phyloP scores from a whole-genome alignment of 2,888 invertebrate species.

The Luffia ferchaultella region DNA sequence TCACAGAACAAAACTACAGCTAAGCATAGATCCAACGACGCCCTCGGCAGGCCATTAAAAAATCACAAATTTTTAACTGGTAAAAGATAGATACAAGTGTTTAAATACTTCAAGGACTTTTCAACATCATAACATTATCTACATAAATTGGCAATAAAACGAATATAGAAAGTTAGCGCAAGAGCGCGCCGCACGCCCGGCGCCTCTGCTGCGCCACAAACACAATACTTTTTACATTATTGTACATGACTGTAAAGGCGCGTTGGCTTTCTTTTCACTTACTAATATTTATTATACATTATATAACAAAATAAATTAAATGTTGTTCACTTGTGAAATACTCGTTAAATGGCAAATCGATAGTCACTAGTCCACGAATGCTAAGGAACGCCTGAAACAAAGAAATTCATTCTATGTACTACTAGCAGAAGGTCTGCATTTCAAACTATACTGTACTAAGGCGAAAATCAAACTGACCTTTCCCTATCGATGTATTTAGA shows the following conservation, averaged over 20 bases:
- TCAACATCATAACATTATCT: constrained; percentile 7
- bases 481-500: constrained; percentile 9
- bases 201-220: neutral
- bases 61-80: constrained; percentile 5
- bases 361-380: constrained; percentile 8
- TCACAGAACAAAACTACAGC: constrained; percentile 53
- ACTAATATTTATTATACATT: constrained; percentile 6
- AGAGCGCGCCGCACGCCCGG: constrained; percentile 8
- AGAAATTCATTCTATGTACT: too few relatives aligned
- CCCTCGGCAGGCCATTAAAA: neutral
- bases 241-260: constrained; percentile 12
- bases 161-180: constrained; percentile 5
- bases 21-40: constrained; percentile 24
- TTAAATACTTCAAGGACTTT: constrained; percentile 4
- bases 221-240: constrained; percentile 16
- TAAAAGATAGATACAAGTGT: constrained; percentile 4
- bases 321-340: neutral
- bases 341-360: neutral
- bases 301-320: constrained; percentile 4
- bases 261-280: neutral
- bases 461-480: neutral
- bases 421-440: too few relatives aligned
- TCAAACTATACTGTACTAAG: too few relatives aligned
- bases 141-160: constrained; percentile 1
- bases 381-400: constrained; percentile 6